Evolutionary conservation across 2,888 invertebrate species (phyloP).

Genomic region (Myopa tessellatipennis): DNA sequence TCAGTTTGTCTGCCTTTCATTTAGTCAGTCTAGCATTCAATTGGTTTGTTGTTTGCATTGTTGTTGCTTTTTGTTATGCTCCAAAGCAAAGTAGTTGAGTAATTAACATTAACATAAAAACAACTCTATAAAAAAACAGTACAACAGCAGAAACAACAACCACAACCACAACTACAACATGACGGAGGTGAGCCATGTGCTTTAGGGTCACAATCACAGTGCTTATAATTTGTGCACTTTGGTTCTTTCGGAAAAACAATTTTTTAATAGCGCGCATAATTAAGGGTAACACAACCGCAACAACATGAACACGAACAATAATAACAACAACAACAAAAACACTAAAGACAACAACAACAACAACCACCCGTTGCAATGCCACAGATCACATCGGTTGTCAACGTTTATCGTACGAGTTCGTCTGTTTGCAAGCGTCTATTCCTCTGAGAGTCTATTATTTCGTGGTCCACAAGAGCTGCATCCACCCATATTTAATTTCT

Average conservation of each 20-base stretch:
- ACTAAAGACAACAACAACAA: not conserved
- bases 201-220: not conserved
- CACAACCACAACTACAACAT: not conserved
- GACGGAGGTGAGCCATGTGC: not conserved
- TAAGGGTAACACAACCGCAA: not conserved
- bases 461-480: not conserved
- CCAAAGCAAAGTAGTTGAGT: not conserved
- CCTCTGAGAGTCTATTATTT: not conserved
- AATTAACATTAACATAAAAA: not conserved
- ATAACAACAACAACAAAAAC: slow-evolving; percentile 13
- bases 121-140: not conserved
- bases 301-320: not conserved
- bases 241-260: not conserved
- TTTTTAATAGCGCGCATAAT: not conserved
- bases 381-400: not conserved
- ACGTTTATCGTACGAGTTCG: not conserved
- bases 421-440: no score
- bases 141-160: not conserved
- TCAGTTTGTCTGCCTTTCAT: no score
- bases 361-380: not conserved
- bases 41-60: not conserved
- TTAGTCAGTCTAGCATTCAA: no score
- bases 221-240: not conserved
- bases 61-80: not conserved
- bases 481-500: not conserved